phyloP scores from a whole-genome alignment of 1,140 invertebrate species.

The Apis dorsata region DNA sequence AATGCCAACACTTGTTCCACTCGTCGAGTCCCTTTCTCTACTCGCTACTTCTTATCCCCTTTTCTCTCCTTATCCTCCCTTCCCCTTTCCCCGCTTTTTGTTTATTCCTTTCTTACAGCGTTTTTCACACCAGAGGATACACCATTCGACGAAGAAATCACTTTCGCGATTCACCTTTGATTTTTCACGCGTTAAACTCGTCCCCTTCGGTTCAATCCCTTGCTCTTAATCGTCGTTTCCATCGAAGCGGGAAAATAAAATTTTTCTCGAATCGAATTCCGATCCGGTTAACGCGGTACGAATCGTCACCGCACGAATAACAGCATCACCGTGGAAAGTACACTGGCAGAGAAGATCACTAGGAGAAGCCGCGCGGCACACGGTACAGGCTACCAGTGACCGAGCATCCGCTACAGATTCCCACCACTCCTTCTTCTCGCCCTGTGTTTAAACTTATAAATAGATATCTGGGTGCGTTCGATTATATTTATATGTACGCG shows the following conservation, averaged over 20 bases:
- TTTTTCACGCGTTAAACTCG: not conserved
- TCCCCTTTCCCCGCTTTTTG: too few relatives aligned
- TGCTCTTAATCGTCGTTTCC: not conserved
- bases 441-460: slow-evolving; percentile 71
- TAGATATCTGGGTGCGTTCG: slow-evolving; percentile 75
- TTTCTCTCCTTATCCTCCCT: not conserved
- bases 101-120: not conserved
- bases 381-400: not conserved
- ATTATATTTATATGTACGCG: slow-evolving; percentile 71
- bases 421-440: slow-evolving; percentile 53
- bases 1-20: not conserved
- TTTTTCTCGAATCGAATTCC: not conserved
- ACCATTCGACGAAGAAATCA: not conserved
- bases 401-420: slow-evolving; percentile 20
- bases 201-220: not conserved
- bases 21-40: not conserved
- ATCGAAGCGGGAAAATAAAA: not conserved
- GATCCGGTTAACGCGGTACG: not conserved
- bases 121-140: not conserved
- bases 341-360: slow-evolving; percentile 22
- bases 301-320: slow-evolving; percentile 8
- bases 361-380: not conserved
- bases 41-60: not conserved
- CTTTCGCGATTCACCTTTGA: not conserved
- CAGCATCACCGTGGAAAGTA: slow-evolving; percentile 1